These are phyloP conservation scores for Pseudochirops corinnae DNA, from an alignment of 2,797 vertebrate species.

Conservation along the genomic window DNA sequence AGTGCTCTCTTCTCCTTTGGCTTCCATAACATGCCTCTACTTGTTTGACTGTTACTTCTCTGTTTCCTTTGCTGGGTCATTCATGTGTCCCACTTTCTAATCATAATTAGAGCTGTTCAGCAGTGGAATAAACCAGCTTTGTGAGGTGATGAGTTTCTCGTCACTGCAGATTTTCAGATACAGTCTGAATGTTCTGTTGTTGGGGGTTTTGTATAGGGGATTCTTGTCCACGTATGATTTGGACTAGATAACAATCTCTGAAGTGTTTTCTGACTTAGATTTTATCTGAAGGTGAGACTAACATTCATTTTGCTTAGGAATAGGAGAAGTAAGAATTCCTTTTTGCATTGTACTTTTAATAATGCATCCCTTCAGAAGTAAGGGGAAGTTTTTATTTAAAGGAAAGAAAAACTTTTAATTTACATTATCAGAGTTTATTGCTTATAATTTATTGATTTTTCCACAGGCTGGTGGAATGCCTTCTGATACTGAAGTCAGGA, in stretches of 20 bases:
- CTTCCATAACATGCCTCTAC: no score
- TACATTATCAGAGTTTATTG: background rate
- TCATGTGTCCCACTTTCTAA: background rate
- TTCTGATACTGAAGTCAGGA: background rate
- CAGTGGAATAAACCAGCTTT: background rate
- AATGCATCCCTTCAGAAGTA: no score
- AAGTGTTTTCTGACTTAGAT: no score
- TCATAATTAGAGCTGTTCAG: background rate
- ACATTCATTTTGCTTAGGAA: no score
- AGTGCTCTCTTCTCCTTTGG: no score
- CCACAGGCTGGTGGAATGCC: constrained; percentile 1
- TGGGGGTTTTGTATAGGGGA: no score
- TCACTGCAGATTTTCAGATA: background rate
- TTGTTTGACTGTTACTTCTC: background rate
- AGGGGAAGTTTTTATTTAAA: no score
- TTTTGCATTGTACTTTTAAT: no score
- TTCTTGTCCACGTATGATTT: no score
- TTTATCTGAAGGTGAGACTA: no score
- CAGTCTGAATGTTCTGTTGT: background rate
- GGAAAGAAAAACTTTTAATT: background rate
- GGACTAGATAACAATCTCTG: no score
- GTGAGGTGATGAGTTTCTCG: background rate
- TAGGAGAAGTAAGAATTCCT: no score
- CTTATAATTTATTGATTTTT: background rate
- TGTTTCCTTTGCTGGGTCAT: background rate